phyloP scores from a whole-genome alignment of 2,113 vertebrate species.

The Pongo abelii region DNA sequence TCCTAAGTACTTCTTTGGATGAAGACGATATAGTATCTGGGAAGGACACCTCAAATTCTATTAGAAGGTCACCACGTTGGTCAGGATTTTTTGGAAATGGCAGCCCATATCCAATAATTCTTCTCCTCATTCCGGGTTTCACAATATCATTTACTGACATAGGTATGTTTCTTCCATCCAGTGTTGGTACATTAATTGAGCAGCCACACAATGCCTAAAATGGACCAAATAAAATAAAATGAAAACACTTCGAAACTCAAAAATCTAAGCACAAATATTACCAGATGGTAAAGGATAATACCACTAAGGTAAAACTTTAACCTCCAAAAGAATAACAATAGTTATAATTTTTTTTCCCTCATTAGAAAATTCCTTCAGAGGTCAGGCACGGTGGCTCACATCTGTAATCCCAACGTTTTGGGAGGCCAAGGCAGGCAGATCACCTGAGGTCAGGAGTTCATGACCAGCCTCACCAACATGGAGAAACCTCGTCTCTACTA shows the following conservation, averaged over 20 bases:
- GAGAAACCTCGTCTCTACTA: too few species aligned
- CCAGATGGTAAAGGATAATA: not conserved
- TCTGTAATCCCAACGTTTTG: too few species aligned
- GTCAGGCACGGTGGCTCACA: too few species aligned
- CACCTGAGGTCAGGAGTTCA: too few species aligned
- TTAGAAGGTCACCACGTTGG: constrained; percentile 96
- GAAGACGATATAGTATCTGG: constrained; percentile 93
- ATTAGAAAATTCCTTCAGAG: constrained; percentile 33
- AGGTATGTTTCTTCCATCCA: constrained; percentile 96
- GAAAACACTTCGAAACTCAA: constrained; percentile 26
- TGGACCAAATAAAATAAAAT: constrained; percentile 62
- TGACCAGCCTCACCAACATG: too few species aligned
- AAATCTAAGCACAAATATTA: not conserved
- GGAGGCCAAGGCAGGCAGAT: too few species aligned
- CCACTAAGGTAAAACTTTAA: constrained; percentile 42
- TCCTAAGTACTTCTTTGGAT: constrained; percentile 96
- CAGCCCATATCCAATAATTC: constrained; percentile 95
- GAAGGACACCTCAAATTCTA: constrained; percentile 98
- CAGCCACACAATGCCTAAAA: constrained; percentile 96
- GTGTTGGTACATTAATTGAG: constrained; percentile 95
- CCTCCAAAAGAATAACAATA: constrained; percentile 1
- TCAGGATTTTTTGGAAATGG: constrained; percentile 96
- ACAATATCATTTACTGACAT: constrained; percentile 97
- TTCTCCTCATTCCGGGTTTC: constrained; percentile 97
- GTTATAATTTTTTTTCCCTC: not conserved